phyloP scores from a whole-genome alignment of 2,797 vertebrate species.

The Sparus aurata region DNA sequence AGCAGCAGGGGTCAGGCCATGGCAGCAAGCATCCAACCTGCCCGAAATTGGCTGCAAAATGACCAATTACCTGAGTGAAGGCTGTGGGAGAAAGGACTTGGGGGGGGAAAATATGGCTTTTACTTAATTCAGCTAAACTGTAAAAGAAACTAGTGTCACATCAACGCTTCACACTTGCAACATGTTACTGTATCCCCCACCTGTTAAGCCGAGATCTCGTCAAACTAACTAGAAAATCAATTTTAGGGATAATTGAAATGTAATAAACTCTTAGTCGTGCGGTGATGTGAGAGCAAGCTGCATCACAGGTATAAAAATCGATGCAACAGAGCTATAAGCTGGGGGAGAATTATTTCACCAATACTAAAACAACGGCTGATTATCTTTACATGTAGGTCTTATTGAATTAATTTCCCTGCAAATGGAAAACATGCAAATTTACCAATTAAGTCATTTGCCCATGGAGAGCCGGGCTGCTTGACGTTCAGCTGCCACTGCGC shows the following conservation, averaged over 20 bases:
- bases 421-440: conserved; percentile 97
- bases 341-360: conserved; percentile 71
- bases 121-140: conserved; percentile 87
- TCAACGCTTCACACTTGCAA: conserved; percentile 53
- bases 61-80: conserved; percentile 87
- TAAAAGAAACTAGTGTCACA: conserved; percentile 82
- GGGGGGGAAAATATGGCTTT: conserved; percentile 80
- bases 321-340: conserved; percentile 38
- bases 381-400: conserved; percentile 90
- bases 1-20: conserved; percentile 87
- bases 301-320: conserved; percentile 31
- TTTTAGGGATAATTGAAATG: conserved; percentile 56
- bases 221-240: conserved; percentile 65
- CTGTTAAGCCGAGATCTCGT: conserved; percentile 61
- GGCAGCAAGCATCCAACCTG: conserved; percentile 86
- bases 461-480: conserved; percentile 89
- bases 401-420: conserved; percentile 93
- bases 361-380: conserved; percentile 87
- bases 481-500: conserved; percentile 93
- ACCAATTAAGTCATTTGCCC: conserved; percentile 93
- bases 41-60: conserved; percentile 89
- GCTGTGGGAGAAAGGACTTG: conserved; percentile 76
- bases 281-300: conserved; percentile 46
- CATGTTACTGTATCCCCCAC: conserved; percentile 53
- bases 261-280: conserved; percentile 35